These are phyloP conservation scores for Cotesia vestalis DNA, from an alignment of 1,140 invertebrate species.

Conservation along the genomic window DNA sequence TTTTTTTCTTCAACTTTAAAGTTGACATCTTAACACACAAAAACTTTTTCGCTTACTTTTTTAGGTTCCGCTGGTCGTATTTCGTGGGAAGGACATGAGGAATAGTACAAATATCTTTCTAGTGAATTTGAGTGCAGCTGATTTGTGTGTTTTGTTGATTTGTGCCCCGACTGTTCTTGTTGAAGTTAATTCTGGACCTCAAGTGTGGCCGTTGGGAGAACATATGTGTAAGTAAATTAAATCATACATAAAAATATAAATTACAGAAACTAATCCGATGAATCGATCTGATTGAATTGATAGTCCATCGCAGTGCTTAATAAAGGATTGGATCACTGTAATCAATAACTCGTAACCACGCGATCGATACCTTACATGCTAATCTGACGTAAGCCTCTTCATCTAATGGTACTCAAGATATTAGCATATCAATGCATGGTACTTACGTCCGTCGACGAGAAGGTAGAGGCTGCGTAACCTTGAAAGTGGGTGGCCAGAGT, in stretches of 20 bases:
- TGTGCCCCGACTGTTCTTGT: slow-evolving; percentile 91
- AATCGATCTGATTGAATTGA: not conserved
- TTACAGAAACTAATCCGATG: not conserved
- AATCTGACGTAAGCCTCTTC: too few relatives aligned
- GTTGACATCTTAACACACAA: too few relatives aligned
- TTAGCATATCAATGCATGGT: not conserved
- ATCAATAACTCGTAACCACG: too few relatives aligned
- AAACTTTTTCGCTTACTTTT: slow-evolving; percentile 1
- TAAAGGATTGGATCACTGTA: too few relatives aligned
- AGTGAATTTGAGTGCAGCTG: slow-evolving; percentile 91
- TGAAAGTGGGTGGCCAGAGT: slow-evolving; percentile 1
- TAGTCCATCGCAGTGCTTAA: too few relatives aligned
- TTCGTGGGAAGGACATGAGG: slow-evolving; percentile 89
- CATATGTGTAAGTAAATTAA: slow-evolving; percentile 85
- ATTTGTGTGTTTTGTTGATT: slow-evolving; percentile 87
- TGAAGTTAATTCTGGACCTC: slow-evolving; percentile 86
- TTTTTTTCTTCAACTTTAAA: too few relatives aligned
- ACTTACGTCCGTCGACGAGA: not conserved
- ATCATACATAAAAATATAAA: not conserved
- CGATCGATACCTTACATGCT: too few relatives aligned
- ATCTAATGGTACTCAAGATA: not conserved
- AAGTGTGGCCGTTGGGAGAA: slow-evolving; percentile 89
- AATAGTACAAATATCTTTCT: slow-evolving; percentile 96
- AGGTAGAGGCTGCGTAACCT: not conserved
- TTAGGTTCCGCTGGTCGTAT: slow-evolving; percentile 85